Base-by-base conservation (phyloP, 2,888 invertebrate genomes). In the Hemistola chrysoprasaria region DNA sequence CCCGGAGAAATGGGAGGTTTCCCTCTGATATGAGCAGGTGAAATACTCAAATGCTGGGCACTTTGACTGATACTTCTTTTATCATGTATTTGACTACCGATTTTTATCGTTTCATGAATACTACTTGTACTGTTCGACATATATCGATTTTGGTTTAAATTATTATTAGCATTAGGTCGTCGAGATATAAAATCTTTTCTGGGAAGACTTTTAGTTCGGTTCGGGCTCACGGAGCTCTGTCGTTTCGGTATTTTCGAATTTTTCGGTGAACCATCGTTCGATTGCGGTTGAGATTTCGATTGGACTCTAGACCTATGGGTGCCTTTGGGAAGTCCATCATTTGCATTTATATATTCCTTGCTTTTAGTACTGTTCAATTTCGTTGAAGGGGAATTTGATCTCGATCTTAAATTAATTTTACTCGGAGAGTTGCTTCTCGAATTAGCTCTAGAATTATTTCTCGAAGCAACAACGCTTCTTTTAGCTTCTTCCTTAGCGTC, bases 121-220 rank as follows among this genome's bases (percentile, higher is more conserved):
- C 88, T 90, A 44, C 86, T 89, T 0, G 89, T 85, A 41, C 90
- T 90, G 33, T 76, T 90, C 0, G 90, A 90, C 37, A 90, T 86
- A 16, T 77, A 85, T 46, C 75, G 83, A 56, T 78, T 80, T 47
- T 64, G 72, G 22, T 66, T 77, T 1, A 87, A 51, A 40, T 63
- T 76, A 44, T 67, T 80, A 11, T 78, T 71, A 6, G 68, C 40
- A 16, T 16, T 16, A 1, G 70, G 67, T 53, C 65, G 69, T 55
- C 66, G 65, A 2, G 70, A 59, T 40, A 50, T 64, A 1, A 70
- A 70, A 1, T 57, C 47, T 4, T 71, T 71, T 39, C 65, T 61
- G 47, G 43, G 62, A 3, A 16, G 4, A 11, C 32, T 45, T 2
- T 39, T 61, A 16, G 50, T 64, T 56, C 86, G 75, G 1, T 71